Evolutionary conservation across 2,797 vertebrate species (phyloP).

Genomic region (Mus caroli): DNA sequence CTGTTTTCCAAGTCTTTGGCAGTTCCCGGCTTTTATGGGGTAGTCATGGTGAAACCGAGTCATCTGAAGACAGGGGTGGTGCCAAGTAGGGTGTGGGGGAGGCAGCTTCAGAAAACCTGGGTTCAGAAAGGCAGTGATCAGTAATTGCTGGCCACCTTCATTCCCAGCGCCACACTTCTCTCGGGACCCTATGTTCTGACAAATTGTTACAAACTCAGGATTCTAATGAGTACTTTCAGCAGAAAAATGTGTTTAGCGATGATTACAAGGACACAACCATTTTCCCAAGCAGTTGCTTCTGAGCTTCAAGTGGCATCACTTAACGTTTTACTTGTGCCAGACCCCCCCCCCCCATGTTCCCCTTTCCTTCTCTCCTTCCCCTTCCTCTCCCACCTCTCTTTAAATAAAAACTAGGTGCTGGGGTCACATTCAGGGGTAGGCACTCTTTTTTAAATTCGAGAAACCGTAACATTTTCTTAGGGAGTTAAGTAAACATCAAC

Average conservation of each 20-base stretch:
- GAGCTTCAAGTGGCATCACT: slow-evolving; percentile 21
- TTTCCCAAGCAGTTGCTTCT: background rate
- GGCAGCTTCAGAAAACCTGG: background rate
- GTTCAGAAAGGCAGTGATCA: background rate
- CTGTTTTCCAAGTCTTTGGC: slow-evolving; percentile 60
- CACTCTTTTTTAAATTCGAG: background rate
- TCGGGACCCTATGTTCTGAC: background rate
- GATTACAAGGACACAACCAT: background rate
- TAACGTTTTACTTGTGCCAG: background rate
- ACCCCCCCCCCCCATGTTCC: background rate
- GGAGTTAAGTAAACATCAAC: background rate
- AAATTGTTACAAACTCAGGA: background rate
- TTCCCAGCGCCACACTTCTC: background rate
- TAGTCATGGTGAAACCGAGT: slow-evolving; percentile 81
- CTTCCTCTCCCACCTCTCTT: background rate
- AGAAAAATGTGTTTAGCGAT: background rate
- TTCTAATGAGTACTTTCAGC: background rate
- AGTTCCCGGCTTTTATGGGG: slow-evolving; percentile 67
- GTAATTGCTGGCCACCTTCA: background rate
- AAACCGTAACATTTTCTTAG: slow-evolving; percentile 45
- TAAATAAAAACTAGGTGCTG: background rate
- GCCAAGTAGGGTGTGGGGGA: slow-evolving; percentile 51
- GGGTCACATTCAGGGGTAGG: background rate
- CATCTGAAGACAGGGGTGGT: slow-evolving; percentile 63
- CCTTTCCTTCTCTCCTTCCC: background rate